phyloP scores from a whole-genome alignment of 1,140 invertebrate species.

The Phocides pigmalion region DNA sequence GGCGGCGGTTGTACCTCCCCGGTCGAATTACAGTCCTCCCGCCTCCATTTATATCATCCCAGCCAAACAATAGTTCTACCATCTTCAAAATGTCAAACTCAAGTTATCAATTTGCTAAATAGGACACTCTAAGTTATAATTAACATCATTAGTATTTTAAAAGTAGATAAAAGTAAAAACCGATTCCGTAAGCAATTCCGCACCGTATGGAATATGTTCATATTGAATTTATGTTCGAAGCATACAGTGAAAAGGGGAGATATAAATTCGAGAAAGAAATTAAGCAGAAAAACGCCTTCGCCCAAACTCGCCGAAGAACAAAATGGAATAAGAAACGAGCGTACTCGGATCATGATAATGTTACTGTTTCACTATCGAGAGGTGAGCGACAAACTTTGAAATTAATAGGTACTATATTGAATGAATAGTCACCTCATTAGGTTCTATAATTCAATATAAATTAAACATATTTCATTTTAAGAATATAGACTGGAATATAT shows the following conservation, averaged over 20 bases:
- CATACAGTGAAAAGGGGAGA: constrained; percentile 33
- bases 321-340: constrained; percentile 53
- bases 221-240: constrained; percentile 32
- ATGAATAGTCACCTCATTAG: too few species aligned
- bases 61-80: too few species aligned
- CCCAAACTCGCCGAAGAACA: constrained; percentile 46
- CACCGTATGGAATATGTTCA: constrained; percentile 21
- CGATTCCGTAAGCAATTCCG: constrained; percentile 2
- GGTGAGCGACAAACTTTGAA: not conserved
- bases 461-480: too few species aligned
- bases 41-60: too few species aligned
- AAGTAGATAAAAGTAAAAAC: not conserved
- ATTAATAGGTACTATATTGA: too few species aligned
- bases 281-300: constrained; percentile 52
- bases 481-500: too few species aligned
- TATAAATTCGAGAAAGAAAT: constrained; percentile 48
- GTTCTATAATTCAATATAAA: too few species aligned
- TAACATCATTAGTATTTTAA: not conserved
- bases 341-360: not conserved
- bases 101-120: too few species aligned
- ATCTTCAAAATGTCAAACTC: too few species aligned
- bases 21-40: too few species aligned
- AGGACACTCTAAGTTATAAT: too few species aligned
- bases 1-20: too few species aligned
- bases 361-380: not conserved